Evolutionary conservation across 2,797 vertebrate genomes (phyloP).

Genomic region (Jordanella pulchra): DNA sequence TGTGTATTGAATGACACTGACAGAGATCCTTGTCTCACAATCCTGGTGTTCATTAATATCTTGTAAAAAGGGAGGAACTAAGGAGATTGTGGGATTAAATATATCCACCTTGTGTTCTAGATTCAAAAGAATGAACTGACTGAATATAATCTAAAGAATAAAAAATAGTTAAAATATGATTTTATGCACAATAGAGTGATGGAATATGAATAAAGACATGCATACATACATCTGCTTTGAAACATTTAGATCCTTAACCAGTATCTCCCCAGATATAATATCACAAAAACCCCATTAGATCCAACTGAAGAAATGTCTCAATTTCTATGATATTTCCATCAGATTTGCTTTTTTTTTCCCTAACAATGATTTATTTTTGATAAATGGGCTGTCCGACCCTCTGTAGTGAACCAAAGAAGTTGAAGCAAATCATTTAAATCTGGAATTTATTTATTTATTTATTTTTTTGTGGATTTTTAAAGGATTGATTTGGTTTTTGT

Average conservation of each 20-base stretch:
- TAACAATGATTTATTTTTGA: neutral
- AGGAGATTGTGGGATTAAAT: neutral
- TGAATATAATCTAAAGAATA: neutral
- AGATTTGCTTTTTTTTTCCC: neutral
- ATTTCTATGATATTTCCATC: neutral
- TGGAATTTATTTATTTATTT: too few species aligned
- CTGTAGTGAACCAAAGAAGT: neutral
- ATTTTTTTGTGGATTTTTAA: neutral
- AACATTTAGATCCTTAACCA: neutral
- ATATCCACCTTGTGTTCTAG: neutral
- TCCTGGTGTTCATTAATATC: neutral
- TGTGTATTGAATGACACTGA: neutral
- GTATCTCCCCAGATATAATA: neutral
- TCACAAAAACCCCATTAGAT: neutral
- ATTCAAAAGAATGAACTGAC: too few species aligned
- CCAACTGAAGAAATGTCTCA: neutral
- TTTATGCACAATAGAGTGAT: conserved; percentile 1
- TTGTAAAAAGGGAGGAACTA: neutral
- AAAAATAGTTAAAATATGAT: neutral
- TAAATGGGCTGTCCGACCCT: neutral
- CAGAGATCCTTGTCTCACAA: neutral
- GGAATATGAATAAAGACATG: neutral
- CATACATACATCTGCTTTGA: neutral
- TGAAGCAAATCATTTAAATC: neutral
- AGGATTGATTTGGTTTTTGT: neutral